Percentiles rank a stretch among this genome's conserved stretches.
Evolutionary conservation across 2,888 invertebrate genomes (phyloP).

Genomic region (Trichogramma evanescens): DNA sequence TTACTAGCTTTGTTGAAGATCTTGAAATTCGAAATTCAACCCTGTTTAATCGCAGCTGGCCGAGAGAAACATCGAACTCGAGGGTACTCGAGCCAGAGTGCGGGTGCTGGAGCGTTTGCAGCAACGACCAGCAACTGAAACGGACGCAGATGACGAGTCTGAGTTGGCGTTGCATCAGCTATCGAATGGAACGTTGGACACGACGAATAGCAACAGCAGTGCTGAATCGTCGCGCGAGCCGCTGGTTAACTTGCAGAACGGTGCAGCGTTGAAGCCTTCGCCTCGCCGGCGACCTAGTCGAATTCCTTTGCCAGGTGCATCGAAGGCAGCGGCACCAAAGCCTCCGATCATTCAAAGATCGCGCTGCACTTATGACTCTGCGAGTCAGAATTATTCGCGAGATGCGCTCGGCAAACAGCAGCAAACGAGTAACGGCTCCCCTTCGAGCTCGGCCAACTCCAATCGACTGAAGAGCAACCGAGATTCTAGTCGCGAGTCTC

Average conservation of each 20-base stretch:
- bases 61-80: constrained; percentile 74
- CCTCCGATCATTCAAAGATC: constrained; percentile 50
- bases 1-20: neutral
- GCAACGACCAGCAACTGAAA: constrained; percentile 47
- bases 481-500: constrained; percentile 42
- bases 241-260: constrained; percentile 6
- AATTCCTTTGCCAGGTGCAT: constrained; percentile 59
- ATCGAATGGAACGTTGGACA: neutral
- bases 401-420: constrained; percentile 28
- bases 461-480: constrained; percentile 15
- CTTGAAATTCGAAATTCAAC: neutral
- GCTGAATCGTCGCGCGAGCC: constrained; percentile 12
- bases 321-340: constrained; percentile 56
- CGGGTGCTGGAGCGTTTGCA: constrained; percentile 62
- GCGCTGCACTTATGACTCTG: constrained; percentile 41
- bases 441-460: constrained; percentile 3
- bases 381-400: constrained; percentile 28
- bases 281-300: constrained; percentile 58
- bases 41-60: constrained; percentile 55
- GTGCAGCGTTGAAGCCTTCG: constrained; percentile 42
- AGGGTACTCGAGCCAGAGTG: constrained; percentile 71
- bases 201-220: neutral
- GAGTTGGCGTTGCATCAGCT: constrained; percentile 25
- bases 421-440: constrained; percentile 13
- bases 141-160: constrained; percentile 45